Percentiles rank a stretch among this genome's conserved stretches.
Conservation (phyloP, 1,140 invertebrate genomes). For the Dendroctonus ponderosae region DNA sequence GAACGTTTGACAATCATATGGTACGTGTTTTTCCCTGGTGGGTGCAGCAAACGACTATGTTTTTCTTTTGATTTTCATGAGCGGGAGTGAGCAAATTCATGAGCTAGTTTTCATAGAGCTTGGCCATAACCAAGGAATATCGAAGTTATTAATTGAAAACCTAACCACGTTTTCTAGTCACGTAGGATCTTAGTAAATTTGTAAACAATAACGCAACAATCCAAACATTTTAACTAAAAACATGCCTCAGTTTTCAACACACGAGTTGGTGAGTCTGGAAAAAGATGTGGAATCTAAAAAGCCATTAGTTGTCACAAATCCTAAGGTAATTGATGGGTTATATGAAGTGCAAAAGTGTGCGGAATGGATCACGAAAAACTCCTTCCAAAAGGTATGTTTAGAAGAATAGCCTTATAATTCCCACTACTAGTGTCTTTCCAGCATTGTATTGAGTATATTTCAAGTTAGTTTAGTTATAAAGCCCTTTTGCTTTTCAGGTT, state of each 20-base stretch:
- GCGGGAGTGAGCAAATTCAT: too few relatives aligned
- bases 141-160: too few relatives aligned
- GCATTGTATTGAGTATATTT: not conserved
- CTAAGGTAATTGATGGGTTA: constrained; percentile 37
- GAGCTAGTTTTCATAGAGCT: too few relatives aligned
- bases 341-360: constrained; percentile 53
- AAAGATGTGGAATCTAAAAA: constrained; percentile 38
- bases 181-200: too few relatives aligned
- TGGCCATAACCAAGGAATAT: too few relatives aligned
- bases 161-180: too few relatives aligned
- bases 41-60: too few relatives aligned
- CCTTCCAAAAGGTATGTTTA: constrained; percentile 62
- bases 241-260: constrained; percentile 45
- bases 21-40: too few relatives aligned
- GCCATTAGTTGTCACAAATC: constrained; percentile 25
- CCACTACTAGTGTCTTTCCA: not conserved
- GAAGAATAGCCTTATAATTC: not conserved
- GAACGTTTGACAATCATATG: too few relatives aligned
- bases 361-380: constrained; percentile 67
- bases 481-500: constrained; percentile 59
- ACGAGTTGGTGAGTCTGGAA: constrained; percentile 46
- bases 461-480: constrained; percentile 16
- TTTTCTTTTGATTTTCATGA: too few relatives aligned
- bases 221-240: not conserved
- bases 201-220: too few relatives aligned